A percentile compares a stretch with the other conserved stretches of the same genome.
These are phyloP conservation scores for Cecidostiba fungosa DNA, from an alignment of 2,888 invertebrate genomes.

Conservation along the genomic window DNA sequence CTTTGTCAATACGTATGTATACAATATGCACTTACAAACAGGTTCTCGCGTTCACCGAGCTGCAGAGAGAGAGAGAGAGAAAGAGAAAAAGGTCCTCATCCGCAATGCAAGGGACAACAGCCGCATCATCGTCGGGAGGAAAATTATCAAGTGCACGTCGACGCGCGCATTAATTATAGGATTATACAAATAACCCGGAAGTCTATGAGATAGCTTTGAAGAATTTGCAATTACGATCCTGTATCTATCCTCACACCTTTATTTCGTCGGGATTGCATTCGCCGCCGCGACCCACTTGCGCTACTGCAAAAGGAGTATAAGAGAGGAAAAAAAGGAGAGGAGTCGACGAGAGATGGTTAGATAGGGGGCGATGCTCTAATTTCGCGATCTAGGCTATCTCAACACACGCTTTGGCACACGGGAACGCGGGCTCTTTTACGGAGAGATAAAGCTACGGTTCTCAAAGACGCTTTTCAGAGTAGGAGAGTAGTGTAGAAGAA, in stretches of 20 bases:
- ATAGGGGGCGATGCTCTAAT: slow-evolving; percentile 10
- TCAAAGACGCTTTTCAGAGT: neutral
- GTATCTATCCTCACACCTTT: neutral
- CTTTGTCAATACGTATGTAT: slow-evolving; percentile 19
- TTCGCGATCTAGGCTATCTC: slow-evolving; percentile 43
- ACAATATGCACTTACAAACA: neutral
- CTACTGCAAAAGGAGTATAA: neutral
- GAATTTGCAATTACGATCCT: neutral
- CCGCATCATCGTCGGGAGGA: neutral
- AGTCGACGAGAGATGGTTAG: neutral
- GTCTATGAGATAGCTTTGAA: neutral
- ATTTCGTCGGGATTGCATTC: neutral
- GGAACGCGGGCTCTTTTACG: neutral
- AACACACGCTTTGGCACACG: slow-evolving; percentile 1
- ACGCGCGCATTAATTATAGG: slow-evolving; percentile 9
- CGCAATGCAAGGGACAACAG: neutral
- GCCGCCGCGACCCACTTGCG: neutral
- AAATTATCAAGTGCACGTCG: slow-evolving; percentile 15
- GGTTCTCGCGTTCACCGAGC: slow-evolving; percentile 16
- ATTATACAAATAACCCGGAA: neutral
- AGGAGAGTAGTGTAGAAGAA: neutral
- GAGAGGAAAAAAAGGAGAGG: neutral
- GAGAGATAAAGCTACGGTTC: neutral
- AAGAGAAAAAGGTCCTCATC: slow-evolving; percentile 16
- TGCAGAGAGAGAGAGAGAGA: neutral